Evolutionary conservation across 2,888 invertebrate genomes (phyloP), one percentile per base, ranked within the genome.

Genomic region (Drosophila longiperda): DNA sequence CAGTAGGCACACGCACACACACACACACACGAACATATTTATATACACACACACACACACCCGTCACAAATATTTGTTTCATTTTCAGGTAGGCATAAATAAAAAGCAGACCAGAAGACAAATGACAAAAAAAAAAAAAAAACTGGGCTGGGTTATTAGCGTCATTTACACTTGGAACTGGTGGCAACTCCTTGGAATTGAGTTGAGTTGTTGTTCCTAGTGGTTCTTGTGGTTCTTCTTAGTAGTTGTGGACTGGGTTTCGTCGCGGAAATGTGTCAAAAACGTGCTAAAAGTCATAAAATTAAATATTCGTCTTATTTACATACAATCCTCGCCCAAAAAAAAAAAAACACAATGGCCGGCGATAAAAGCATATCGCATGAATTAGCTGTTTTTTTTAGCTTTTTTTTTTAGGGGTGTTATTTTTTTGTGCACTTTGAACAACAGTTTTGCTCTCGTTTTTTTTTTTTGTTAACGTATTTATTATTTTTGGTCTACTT

Each of bases 251-350:
- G 29, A 29, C 29, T 29, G 5, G 59, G 70, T 36, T 75, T 75
- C 64, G 88, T 72, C 71, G 84, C 90, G 89, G 84, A 87, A 87
- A 87, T 87, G 87, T 87, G 87, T 87, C 90, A 86, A 90, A 87
- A 87, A 87, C 90, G 90, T 87, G 87, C 90, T 88, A 90, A 87
- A 87, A 89, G 89, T 90, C 83, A 87, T 87, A 88, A 87, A 87
- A 90, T 87, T 88, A 90, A 87, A 88, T 90, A 87, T 90, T 87
- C 87, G 87, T 82, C 87, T 88, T 87, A 88, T 87, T 90, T 88
- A 82, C 89, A 87, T 88, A 70, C 73, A 68, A 80, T 68, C 69
- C 69, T 67, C 64, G 57, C 66, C 36, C 55, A 17, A 1, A 42
- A 52, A 8, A 3, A 15, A 15, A 26, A 15, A 36, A 40, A 50